Conservation (phyloP, 2,888 invertebrate species). For the Sinodicranocentrus sp. region DNA sequence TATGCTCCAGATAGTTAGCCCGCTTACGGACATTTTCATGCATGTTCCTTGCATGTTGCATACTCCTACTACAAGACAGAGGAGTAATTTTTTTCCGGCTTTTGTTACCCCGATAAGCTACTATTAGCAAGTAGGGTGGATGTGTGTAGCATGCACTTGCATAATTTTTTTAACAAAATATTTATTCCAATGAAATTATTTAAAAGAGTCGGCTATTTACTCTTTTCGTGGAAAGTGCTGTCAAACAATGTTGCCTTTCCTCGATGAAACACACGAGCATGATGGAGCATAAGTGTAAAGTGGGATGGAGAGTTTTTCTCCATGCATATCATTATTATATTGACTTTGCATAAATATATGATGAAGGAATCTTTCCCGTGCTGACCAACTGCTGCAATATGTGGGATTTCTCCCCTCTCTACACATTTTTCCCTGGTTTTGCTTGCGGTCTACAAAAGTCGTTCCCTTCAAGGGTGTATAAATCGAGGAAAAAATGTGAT, state of each 20-base stretch:
- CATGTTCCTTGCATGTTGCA: slow-evolving; percentile 16
- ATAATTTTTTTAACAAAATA: too few species aligned
- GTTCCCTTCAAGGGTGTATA: slow-evolving; percentile 43
- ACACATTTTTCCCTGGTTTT: not conserved
- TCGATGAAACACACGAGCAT: not conserved
- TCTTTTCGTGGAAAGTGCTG: not conserved
- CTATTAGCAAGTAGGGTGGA: not conserved
- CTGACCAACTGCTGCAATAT: slow-evolving; percentile 54
- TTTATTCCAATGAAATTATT: too few species aligned
- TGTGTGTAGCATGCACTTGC: too few species aligned
- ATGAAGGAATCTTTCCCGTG: slow-evolving; percentile 47
- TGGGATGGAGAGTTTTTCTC: not conserved
- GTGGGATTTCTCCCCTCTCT: slow-evolving; percentile 18
- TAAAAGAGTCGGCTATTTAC: not conserved
- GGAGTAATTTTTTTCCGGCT: slow-evolving; percentile 23
- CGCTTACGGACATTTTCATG: slow-evolving; percentile 8
- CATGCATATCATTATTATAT: not conserved
- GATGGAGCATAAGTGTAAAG: not conserved
- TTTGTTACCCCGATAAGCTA: not conserved
- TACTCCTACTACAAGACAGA: slow-evolving; percentile 8
- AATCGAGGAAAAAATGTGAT: slow-evolving; percentile 47
- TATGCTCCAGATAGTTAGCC: slow-evolving; percentile 31
- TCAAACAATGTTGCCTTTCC: not conserved
- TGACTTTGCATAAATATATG: slow-evolving; percentile 21
- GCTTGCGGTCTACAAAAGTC: slow-evolving; percentile 54